Evolutionary conservation across 2,797 vertebrate species (phyloP).

Genomic region (Acipenser transmontanus): DNA sequence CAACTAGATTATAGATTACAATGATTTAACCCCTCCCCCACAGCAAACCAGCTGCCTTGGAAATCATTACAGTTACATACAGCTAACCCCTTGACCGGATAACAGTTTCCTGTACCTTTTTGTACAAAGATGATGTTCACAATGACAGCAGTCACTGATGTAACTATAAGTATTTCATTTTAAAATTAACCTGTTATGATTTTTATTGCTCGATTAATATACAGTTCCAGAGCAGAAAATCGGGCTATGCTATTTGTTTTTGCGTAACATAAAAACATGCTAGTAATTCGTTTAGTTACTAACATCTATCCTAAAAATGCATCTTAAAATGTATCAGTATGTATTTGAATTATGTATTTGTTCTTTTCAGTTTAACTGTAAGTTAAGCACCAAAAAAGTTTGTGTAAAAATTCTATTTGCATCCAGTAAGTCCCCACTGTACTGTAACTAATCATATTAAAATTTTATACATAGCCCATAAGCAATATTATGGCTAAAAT

Average conservation of each 20-base stretch:
- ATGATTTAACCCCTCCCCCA: conserved; percentile 74
- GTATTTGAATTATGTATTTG: conserved; percentile 45
- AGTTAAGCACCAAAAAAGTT: conserved; percentile 75
- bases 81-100: conserved; percentile 70
- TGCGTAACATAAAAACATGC: conserved; percentile 13
- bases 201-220: conserved; percentile 37
- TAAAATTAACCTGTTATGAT: conserved; percentile 43
- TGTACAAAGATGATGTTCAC: conserved; percentile 42
- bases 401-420: conserved; percentile 55
- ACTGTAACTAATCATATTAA: conserved; percentile 44
- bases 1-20: conserved; percentile 65
- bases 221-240: conserved; percentile 19
- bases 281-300: conserved; percentile 28
- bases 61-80: conserved; percentile 59
- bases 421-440: conserved; percentile 55
- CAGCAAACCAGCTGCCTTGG: conserved; percentile 95
- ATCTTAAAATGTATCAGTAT: conserved; percentile 59
- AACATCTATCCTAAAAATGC: conserved; percentile 49
- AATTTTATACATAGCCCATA: conserved; percentile 44
- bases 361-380: conserved; percentile 22
- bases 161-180: conserved; percentile 45
- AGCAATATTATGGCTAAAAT: conserved; percentile 48
- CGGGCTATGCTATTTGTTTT: no score
- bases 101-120: conserved; percentile 19
- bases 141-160: conserved; percentile 51